These are phyloP conservation scores for Macaca mulatta DNA, from an alignment of 2,113 vertebrate genomes.

Conservation along the genomic window DNA sequence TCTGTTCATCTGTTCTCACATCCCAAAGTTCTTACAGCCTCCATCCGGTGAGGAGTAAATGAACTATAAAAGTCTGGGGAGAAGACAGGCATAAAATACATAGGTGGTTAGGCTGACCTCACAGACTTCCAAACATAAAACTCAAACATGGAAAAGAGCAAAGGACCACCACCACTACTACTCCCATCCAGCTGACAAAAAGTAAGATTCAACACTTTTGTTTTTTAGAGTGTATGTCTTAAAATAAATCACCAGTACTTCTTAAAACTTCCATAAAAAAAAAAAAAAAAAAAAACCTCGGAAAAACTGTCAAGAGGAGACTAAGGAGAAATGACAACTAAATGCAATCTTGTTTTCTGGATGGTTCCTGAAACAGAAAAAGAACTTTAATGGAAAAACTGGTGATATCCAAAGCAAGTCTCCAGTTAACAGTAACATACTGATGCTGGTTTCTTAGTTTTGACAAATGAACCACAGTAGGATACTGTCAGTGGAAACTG, in stretches of 20 bases:
- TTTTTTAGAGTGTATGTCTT: background rate
- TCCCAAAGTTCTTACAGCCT: background rate
- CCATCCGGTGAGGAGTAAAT: background rate
- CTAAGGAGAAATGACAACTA: background rate
- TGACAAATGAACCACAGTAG: background rate
- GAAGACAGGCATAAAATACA: background rate
- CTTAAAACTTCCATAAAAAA: constrained; percentile 17
- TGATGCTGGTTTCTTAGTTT: background rate
- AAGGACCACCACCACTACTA: background rate
- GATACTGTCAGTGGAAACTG: background rate
- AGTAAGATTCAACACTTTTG: background rate
- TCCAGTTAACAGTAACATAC: background rate
- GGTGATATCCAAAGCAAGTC: background rate
- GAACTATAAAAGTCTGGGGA: background rate
- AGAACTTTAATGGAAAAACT: background rate
- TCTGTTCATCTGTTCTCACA: background rate
- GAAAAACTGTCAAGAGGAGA: background rate
- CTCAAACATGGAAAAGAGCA: background rate
- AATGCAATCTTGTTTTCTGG: background rate
- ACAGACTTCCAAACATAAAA: background rate
- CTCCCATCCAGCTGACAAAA: background rate
- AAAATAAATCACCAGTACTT: background rate
- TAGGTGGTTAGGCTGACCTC: background rate
- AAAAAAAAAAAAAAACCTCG: background rate
- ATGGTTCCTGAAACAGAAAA: background rate